Evolutionary conservation across 2,797 vertebrate species (phyloP), one percentile per base, ranked within the genome.

Genomic region (Poecilia velifera): DNA sequence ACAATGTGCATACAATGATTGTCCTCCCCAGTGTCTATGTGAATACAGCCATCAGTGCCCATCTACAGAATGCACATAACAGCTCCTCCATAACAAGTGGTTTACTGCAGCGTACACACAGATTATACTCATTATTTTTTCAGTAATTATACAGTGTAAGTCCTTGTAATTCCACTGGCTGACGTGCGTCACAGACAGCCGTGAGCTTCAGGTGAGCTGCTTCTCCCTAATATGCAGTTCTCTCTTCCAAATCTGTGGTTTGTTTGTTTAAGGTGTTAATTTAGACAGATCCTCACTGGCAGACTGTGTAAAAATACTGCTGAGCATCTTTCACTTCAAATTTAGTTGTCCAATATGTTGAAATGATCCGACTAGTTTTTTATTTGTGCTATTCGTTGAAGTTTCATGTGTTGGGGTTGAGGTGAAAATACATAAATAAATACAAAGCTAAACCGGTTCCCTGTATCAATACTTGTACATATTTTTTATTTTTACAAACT

Each of bases 61-160:
- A 43, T 70, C 39, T 13, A n/a, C 25, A 13, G 22, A 70, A 70
- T 13, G 8, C 39, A 70, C 5, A n/a, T n/a, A 43, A 70, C 43
- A 70, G 41, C 12, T 70, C 22, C 66, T 43, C 25, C 41, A 14
- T n/a, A 70, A 43, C 9, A 39, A 39, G 39, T 45, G 12, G 66
- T 70, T 43, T 43, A 43, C 66, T 41, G 41, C 39, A 70, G 41
- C 10, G 22, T 70, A 43, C n/a, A 68, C 64, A 41, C 64, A 68
- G 64, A 41, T 25, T 18, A 62, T 41, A 70, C 66, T 70, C 10
- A 70, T 70, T 43, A 43, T 70, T 25, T 12, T 12, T n/a, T 70
- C 22, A n/a, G 66, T 66, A 66, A 66, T 66, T 66, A 66, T 66
- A 66, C 62, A 70, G 39, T 45, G 22, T 25, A 70, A n/a, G 20